Base-by-base conservation (phyloP, 2,888 invertebrate species). In the Cantharis nigra region DNA sequence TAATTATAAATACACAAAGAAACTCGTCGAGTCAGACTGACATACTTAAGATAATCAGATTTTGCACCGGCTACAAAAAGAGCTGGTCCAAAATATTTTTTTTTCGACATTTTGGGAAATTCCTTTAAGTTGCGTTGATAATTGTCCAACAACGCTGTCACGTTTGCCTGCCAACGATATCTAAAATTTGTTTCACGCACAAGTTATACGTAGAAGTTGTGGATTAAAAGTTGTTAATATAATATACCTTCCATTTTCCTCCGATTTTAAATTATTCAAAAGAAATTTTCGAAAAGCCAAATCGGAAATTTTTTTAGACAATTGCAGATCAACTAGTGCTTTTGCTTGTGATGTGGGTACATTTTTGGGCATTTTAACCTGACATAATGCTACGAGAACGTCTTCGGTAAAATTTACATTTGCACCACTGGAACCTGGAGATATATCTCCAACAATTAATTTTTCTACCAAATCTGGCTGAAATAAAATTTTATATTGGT, bases 41-140 rank as follows among this genome's bases (percentile, higher is more conserved):
- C n/a, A n/a, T 89, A 94, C 94, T 91, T 91, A 83, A 98, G 91
- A 87, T 94, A 97, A 87, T 94, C 92, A 1, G 98, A 98, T n/a
- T 92, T 89, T 11, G 90, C 91, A 72, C 98, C 98, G 79, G 94
- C 96, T 76, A 98, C 89, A 87, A 98, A 98, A 7, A 97, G 87
- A 0, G 95, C 94, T 3, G 95, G 94, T 3, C 95, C 95, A 4
- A 80, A 72, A 78, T 83, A 88, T 49, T 30, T 30, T 30, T 79
- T 73, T 28, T 81, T 82, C 5, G 83, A 80, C 65, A 88, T 83
- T 18, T 90, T 83, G 0, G 95, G 95, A 88, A 96, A 95, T 26
- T 87, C 86, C 3, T 92, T 90, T 72, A 96, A 91, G 33, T 93
- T 89, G 1, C 90, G 86, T 18, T 90, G 86, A 82, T 96, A 93